These are phyloP conservation scores for Nesoenas mayeri DNA, from an alignment of 2,113 vertebrate genomes.

Conservation along the genomic window DNA sequence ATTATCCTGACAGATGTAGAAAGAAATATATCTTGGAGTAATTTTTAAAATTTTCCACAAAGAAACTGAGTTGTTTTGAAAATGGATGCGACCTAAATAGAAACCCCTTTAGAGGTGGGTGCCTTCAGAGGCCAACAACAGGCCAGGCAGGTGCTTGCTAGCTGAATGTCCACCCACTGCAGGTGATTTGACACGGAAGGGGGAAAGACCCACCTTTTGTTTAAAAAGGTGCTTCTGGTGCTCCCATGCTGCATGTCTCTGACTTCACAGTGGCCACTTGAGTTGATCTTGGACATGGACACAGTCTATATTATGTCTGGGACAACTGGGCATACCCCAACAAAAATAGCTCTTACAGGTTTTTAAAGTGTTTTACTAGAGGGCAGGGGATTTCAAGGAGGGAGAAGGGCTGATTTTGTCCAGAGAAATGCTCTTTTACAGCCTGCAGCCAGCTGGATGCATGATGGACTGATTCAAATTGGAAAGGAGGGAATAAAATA, in stretches of 20 bases:
- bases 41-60: neutral
- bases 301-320: slow-evolving; percentile 70
- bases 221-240: slow-evolving; percentile 23
- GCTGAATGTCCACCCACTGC: neutral
- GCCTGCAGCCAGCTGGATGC: slow-evolving; percentile 41
- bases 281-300: slow-evolving; percentile 65
- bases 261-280: slow-evolving; percentile 52
- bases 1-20: slow-evolving; percentile 18
- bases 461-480: slow-evolving; percentile 28
- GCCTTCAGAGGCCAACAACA: neutral
- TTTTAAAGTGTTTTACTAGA: slow-evolving; percentile 63
- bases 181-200: slow-evolving; percentile 7
- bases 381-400: slow-evolving; percentile 48
- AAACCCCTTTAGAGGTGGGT: neutral
- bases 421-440: slow-evolving; percentile 48
- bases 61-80: slow-evolving; percentile 1
- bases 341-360: slow-evolving; percentile 60
- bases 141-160: neutral
- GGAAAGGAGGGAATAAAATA: slow-evolving; percentile 50
- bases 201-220: slow-evolving; percentile 12
- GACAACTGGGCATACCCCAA: slow-evolving; percentile 69
- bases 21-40: slow-evolving; percentile 17
- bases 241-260: neutral
- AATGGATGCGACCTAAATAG: neutral
- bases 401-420: slow-evolving; percentile 37